Base-by-base conservation (phyloP, 1,140 invertebrate species). In the Octopus bimaculoides region DNA sequence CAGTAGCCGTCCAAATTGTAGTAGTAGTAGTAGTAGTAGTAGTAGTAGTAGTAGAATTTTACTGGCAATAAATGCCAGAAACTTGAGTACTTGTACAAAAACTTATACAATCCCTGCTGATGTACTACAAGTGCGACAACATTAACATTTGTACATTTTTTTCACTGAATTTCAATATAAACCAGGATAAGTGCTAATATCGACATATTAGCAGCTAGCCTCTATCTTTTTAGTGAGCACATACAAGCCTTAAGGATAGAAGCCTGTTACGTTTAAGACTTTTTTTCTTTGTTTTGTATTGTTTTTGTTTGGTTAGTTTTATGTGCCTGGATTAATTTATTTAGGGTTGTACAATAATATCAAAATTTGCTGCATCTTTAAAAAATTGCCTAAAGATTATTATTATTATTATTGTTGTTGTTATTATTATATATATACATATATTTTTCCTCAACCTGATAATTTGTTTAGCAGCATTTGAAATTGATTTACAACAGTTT, bases 181-280 rank as follows among this genome's bases (percentile, higher is more conserved):
- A 17, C 56, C 66, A 71, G 66, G 66, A 71, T 20, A 71, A 71
- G 5, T 71, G 66, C 66, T 71, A 71, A 71, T 71, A 71, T 71
- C 5, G 66, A 71, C 14, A 71, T 71, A 71, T 71, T 71, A 71
- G 66, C 66, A 71, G 26, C 26, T 71, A 71, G 66, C 66, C 17
- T 71, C 66, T 71, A 71, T 20, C 17, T n/a, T 14, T 14, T 71
- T 71, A n/a, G 66, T 71, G 66, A 71, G 26, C 74, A 75, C 74
- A 75, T 75, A 75, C 74, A 75, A 75, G 74, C 74, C 74, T 75
- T 75, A 75, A 75, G 74, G 74, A 75, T 75, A 75, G 74, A 75
- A 75, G 74, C n/a, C 74, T 52, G 52, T 75, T 53, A 41, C 26
- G 26, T 75, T 75, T 52, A 41, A 75, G 20, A 75, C 5, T 75